phyloP scores from a whole-genome alignment of 2,113 vertebrate species.

The Semicossyphus pulcher region DNA sequence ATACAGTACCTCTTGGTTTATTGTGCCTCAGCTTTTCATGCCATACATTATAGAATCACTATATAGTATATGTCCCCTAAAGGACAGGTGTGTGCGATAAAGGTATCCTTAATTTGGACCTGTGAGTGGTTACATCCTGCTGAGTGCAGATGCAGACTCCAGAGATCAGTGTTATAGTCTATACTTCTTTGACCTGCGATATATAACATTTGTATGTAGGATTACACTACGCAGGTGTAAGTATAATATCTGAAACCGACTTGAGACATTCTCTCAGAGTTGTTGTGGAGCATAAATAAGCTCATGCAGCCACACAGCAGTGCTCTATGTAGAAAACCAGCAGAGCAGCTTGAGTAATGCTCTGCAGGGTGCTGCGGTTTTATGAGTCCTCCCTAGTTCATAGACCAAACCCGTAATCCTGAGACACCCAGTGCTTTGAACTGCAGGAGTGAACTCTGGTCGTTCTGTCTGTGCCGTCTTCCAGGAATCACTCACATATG shows the following conservation, averaged over 20 bases:
- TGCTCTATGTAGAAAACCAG: constrained; percentile 41
- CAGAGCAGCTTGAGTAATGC: constrained; percentile 33
- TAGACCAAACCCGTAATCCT: constrained; percentile 52
- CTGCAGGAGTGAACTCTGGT: constrained; percentile 39
- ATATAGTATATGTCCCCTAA: neutral
- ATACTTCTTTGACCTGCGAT: neutral
- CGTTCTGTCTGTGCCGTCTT: constrained; percentile 49
- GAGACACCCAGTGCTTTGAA: constrained; percentile 59
- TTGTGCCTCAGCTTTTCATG: constrained; percentile 22
- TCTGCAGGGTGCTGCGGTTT: constrained; percentile 51
- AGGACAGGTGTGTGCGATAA: neutral
- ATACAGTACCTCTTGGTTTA: constrained; percentile 23
- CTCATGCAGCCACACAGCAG: constrained; percentile 20
- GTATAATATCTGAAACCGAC: constrained; percentile 34
- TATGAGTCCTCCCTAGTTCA: constrained; percentile 41
- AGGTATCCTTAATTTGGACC: constrained; percentile 11
- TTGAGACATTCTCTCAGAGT: constrained; percentile 23
- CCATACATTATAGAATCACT: constrained; percentile 39
- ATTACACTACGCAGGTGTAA: neutral
- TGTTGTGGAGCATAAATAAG: constrained; percentile 30
- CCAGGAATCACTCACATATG: constrained; percentile 34
- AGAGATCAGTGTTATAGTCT: constrained; percentile 12
- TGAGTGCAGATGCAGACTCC: constrained; percentile 1
- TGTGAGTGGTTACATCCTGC: constrained; percentile 26
- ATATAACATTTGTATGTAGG: constrained; percentile 15